A percentile compares a stretch with the other conserved stretches of the same genome.
Conservation (phyloP, 2,113 vertebrate species). For the Nycticebus coucang region DNA sequence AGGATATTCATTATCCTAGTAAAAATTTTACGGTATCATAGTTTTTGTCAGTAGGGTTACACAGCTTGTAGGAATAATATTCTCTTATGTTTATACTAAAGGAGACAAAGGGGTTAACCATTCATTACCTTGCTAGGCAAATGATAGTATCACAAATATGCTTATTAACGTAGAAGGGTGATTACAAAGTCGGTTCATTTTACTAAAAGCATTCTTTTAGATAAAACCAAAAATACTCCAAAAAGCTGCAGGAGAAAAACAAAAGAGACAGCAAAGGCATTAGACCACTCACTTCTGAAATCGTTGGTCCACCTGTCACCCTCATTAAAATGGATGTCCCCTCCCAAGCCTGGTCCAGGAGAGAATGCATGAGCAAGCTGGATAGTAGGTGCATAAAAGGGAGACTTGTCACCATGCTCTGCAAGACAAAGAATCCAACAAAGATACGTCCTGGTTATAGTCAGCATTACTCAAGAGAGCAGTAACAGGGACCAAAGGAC, state of each 20-base stretch:
- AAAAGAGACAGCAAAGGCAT: not conserved
- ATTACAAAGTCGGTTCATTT: not conserved
- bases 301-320: slow-evolving; percentile 84
- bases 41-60: not conserved
- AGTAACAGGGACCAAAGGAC: too few relatives aligned
- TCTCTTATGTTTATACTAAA: not conserved
- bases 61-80: not conserved
- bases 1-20: not conserved
- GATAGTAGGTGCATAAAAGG: slow-evolving; percentile 87
- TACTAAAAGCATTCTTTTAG: not conserved
- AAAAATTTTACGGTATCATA: not conserved
- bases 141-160: not conserved
- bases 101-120: not conserved
- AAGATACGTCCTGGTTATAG: not conserved
- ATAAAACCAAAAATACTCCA: not conserved
- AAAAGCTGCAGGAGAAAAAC: not conserved
- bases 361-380: slow-evolving; percentile 89
- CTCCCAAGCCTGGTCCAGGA: slow-evolving; percentile 83
- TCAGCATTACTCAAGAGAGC: not conserved
- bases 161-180: not conserved
- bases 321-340: slow-evolving; percentile 93
- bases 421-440: slow-evolving; percentile 45
- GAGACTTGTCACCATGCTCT: slow-evolving; percentile 87
- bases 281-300: slow-evolving; percentile 58
- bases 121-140: not conserved